Evolutionary conservation across 2,113 vertebrate species (phyloP).

Genomic region (Herpetotheres cachinnans): DNA sequence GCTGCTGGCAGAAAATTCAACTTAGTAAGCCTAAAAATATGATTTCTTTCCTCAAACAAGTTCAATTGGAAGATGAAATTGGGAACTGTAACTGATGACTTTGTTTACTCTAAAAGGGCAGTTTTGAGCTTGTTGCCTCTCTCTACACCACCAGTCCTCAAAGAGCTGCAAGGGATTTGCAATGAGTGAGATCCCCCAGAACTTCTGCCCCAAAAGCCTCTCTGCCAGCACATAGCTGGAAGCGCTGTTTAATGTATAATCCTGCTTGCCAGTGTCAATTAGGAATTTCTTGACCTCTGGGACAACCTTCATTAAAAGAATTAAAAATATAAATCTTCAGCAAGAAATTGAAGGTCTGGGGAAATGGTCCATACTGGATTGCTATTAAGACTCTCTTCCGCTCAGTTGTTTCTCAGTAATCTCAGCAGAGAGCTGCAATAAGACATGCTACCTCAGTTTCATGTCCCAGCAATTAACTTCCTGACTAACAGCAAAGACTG

Average conservation of each 20-base stretch:
- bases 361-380: neutral
- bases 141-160: neutral
- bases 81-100: neutral
- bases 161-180: neutral
- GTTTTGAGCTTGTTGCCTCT: neutral
- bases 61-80: neutral
- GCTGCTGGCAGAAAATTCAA: neutral
- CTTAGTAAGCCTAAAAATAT: neutral
- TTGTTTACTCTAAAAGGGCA: neutral
- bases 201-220: neutral
- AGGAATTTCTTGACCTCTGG: slow-evolving; percentile 5
- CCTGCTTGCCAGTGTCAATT: neutral
- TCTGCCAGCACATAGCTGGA: neutral
- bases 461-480: neutral
- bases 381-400: neutral
- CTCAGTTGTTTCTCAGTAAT: neutral
- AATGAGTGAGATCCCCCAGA: neutral
- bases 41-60: neutral
- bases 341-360: neutral
- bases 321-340: neutral
- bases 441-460: neutral
- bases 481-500: neutral
- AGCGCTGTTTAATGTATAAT: neutral
- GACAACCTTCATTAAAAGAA: neutral
- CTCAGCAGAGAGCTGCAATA: neutral